Conservation (phyloP, 2,113 vertebrate species). For the Psettodes erumei region DNA sequence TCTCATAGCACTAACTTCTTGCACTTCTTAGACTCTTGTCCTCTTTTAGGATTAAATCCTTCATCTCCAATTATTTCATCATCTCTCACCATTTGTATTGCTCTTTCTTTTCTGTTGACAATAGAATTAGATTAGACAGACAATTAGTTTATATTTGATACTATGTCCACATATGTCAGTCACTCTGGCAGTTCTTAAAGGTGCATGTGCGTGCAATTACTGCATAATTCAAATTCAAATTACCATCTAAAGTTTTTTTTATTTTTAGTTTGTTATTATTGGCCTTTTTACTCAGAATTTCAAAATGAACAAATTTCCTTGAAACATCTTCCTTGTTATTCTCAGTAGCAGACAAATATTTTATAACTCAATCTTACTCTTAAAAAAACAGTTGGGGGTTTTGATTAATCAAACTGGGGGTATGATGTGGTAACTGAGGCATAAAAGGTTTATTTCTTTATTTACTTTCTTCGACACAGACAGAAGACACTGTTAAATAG, state of each 20-base stretch:
- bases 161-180: too few species aligned
- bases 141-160: too few species aligned
- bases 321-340: background rate
- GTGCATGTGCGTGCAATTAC: background rate
- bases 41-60: constrained; percentile 2
- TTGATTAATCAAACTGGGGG: background rate
- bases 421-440: background rate
- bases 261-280: too few species aligned
- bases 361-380: background rate
- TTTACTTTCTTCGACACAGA: background rate
- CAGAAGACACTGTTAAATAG: constrained; percentile 21
- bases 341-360: too few species aligned
- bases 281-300: background rate
- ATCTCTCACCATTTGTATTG: constrained; percentile 14
- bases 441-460: constrained; percentile 1
- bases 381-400: background rate
- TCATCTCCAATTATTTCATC: background rate
- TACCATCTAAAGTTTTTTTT: background rate
- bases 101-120: too few species aligned
- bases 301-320: background rate
- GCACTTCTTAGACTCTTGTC: background rate
- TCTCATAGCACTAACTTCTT: background rate
- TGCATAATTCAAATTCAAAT: background rate
- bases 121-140: too few species aligned
- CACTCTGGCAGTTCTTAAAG: background rate